Conservation (phyloP, 1,140 invertebrate species). For the Gryon sp. region DNA sequence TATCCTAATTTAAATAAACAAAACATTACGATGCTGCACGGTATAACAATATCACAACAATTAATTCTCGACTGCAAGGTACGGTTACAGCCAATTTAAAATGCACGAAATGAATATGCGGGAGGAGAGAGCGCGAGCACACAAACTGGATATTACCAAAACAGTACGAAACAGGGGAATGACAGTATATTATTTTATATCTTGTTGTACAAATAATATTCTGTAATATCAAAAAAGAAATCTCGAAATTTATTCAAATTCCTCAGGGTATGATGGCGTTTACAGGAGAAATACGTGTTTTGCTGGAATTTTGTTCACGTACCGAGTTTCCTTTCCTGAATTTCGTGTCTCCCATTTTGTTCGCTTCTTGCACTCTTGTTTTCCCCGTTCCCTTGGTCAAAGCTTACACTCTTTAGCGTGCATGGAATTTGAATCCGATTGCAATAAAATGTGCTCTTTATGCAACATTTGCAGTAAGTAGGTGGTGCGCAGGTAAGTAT, state of each 20-base stretch:
- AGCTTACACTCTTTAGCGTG: constrained; percentile 61
- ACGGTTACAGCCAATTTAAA: constrained; percentile 17
- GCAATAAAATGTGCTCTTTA: constrained; percentile 79
- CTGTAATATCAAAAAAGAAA: constrained; percentile 57
- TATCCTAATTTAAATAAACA: constrained; percentile 46
- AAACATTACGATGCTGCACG: not conserved
- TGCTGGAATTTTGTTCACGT: constrained; percentile 64
- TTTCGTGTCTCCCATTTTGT: constrained; percentile 52
- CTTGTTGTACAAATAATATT: constrained; percentile 57
- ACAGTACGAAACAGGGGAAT: constrained; percentile 10
- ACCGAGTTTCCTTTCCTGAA: constrained; percentile 50
- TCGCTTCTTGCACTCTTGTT: constrained; percentile 45
- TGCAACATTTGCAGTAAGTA: constrained; percentile 70
- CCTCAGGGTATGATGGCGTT: constrained; percentile 42
- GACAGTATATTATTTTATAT: constrained; percentile 59
- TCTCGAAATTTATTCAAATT: constrained; percentile 57
- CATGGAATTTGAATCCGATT: constrained; percentile 78
- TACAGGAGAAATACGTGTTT: constrained; percentile 57
- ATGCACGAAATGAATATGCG: too few relatives aligned
- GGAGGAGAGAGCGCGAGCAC: not conserved
- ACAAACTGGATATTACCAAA: constrained; percentile 39
- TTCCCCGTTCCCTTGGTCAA: constrained; percentile 22
- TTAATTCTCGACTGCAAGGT: constrained; percentile 25
- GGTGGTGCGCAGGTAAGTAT: constrained; percentile 36
- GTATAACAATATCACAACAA: constrained; percentile 36